Percentiles rank a stretch among this genome's conserved stretches.
These are phyloP conservation scores for Hyperopisus bebe DNA, from an alignment of 2,113 vertebrate genomes.

Conservation along the genomic window DNA sequence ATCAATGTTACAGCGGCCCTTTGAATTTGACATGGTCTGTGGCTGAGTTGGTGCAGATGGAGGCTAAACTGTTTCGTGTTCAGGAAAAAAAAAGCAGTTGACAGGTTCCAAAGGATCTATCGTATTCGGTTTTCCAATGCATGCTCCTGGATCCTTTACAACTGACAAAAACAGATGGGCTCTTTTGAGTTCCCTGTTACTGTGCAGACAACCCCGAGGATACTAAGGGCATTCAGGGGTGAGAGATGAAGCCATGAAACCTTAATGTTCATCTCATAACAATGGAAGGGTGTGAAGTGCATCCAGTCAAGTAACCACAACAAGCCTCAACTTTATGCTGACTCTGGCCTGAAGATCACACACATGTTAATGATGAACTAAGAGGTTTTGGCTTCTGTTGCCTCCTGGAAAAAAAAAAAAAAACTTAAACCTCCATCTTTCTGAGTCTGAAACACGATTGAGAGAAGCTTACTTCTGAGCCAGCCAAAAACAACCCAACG, in stretches of 20 bases:
- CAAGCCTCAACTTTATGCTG: slow-evolving; percentile 10
- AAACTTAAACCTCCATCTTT: slow-evolving; percentile 70
- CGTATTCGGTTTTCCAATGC: background rate
- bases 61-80: background rate
- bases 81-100: background rate
- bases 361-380: slow-evolving; percentile 77
- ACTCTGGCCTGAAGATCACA: slow-evolving; percentile 33
- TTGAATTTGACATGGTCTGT: background rate
- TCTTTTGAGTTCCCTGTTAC: background rate
- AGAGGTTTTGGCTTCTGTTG: slow-evolving; percentile 67
- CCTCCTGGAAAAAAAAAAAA: slow-evolving; percentile 74
- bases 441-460: slow-evolving; percentile 77
- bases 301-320: background rate
- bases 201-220: background rate
- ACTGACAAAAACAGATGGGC: background rate
- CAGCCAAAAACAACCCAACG: slow-evolving; percentile 84
- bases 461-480: slow-evolving; percentile 58
- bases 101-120: background rate
- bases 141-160: background rate
- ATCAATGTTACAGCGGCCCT: background rate
- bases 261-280: background rate
- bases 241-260: background rate
- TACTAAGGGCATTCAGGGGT: background rate
- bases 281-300: background rate
- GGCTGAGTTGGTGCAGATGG: background rate